Conservation (phyloP, 1,140 invertebrate genomes). For the Chymomyza costata region DNA sequence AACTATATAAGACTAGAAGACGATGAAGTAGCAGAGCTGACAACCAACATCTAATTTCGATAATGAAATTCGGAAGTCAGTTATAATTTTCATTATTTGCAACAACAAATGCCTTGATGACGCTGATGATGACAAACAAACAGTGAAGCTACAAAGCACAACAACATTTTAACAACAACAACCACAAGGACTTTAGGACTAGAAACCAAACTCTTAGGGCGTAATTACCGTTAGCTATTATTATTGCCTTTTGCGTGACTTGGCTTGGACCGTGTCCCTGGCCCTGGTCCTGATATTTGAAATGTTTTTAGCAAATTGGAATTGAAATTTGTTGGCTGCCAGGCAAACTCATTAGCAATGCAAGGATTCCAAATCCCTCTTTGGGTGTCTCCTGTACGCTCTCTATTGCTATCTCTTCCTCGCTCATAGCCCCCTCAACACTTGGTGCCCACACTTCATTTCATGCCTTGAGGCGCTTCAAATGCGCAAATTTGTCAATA, state of each 20-base stretch:
- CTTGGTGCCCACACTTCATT: no score
- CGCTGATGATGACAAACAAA: slow-evolving; percentile 16
- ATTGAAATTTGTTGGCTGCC: slow-evolving; percentile 49
- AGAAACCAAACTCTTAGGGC: slow-evolving; percentile 47
- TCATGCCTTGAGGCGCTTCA: slow-evolving; percentile 5
- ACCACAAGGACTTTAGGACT: slow-evolving; percentile 6
- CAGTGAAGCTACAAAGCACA: not conserved
- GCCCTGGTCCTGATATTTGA: slow-evolving; percentile 19
- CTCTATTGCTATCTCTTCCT: no score
- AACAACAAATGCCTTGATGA: slow-evolving; percentile 57
- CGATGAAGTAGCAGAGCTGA: not conserved
- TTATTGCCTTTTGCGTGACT: slow-evolving; percentile 51
- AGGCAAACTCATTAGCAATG: no score
- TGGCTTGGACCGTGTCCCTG: no score
- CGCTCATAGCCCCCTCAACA: no score
- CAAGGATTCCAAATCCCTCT: no score
- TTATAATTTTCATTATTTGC: slow-evolving; percentile 62
- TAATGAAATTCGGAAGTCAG: slow-evolving; percentile 68
- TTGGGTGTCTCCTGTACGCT: no score
- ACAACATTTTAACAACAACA: not conserved
- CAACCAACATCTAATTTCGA: slow-evolving; percentile 59
- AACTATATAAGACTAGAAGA: slow-evolving; percentile 3
- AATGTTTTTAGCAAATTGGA: slow-evolving; percentile 45
- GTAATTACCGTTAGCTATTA: slow-evolving; percentile 60
- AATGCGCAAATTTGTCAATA: slow-evolving; percentile 67